A percentile compares a stretch with the other conserved stretches of the same genome.
Evolutionary conservation across 1,140 invertebrate species (phyloP).

Genomic region (Drosophila navojoa): DNA sequence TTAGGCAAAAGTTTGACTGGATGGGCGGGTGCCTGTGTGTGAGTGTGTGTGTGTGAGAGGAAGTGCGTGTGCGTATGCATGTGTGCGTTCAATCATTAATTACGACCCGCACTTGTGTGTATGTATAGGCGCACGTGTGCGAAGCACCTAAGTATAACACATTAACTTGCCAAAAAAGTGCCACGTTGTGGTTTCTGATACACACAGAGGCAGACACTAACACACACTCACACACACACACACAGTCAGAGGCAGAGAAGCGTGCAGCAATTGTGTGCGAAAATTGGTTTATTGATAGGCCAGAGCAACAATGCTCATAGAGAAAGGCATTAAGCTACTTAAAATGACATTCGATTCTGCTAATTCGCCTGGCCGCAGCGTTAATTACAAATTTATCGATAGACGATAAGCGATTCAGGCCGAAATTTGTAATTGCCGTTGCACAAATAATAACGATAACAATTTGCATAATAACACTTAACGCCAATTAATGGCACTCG

Average conservation of each 20-base stretch:
- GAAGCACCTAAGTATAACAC: slow-evolving; percentile 53
- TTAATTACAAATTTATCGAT: slow-evolving; percentile 15
- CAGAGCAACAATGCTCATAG: slow-evolving; percentile 6
- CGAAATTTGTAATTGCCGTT: not conserved
- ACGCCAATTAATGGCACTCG: slow-evolving; percentile 1
- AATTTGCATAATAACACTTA: not conserved
- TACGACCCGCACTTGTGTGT: slow-evolving; percentile 36
- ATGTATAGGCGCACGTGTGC: slow-evolving; percentile 6
- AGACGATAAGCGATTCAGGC: not conserved
- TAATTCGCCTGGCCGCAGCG: not conserved
- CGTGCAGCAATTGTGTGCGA: slow-evolving; percentile 65
- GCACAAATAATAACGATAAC: not conserved
- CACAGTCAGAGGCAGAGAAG: slow-evolving; percentile 14
- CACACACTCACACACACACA: slow-evolving; percentile 12
- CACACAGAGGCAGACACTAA: slow-evolving; percentile 21
- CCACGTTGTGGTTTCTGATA: slow-evolving; percentile 68
- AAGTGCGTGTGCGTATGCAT: not conserved
- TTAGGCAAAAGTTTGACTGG: slow-evolving; percentile 6
- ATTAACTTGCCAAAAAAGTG: slow-evolving; percentile 78
- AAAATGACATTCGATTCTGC: not conserved
- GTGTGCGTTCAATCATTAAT: slow-evolving; percentile 70
- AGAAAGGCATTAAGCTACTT: not conserved
- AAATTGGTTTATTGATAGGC: slow-evolving; percentile 75
- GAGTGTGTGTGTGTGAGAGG: slow-evolving; percentile 3
- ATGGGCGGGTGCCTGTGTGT: not conserved